Evolutionary conservation across 2,888 invertebrate species (phyloP), one percentile per base, ranked within the genome.

Genomic region (Xestia sexstrigata): DNA sequence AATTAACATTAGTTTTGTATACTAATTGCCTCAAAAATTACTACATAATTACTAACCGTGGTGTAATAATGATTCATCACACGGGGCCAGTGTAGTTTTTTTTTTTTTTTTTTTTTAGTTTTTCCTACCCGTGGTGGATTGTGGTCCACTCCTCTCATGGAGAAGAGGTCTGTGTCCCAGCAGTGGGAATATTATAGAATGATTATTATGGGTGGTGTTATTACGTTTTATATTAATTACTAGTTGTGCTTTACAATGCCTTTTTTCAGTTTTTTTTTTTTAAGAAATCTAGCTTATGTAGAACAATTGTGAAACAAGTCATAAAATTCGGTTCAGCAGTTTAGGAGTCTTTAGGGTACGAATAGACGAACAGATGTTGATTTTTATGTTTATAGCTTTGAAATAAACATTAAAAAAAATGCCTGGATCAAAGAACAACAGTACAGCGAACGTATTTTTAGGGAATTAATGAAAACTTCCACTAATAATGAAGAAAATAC

Each of bases 401-500:
- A 60, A 17, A 30, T 0, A 26, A 2, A 20, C 0, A n/a, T 30
- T 60, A 8, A 60, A 17, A 30, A 1, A 26, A 2, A 20, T 30
- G 17, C 30, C 60, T 60, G 17, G 52, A 77, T 26, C 30, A 26
- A n/a, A 0, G 15, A 52, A 63, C 5, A n/a, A 7, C 7, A n/a
- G 9, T 17, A 3, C 35, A 17, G 6, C 1, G 1, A 42, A 70
- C 49, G 11, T 2, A 9, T 45, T 9, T 52, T 23, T 11, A 9
- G 5, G 2, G 2, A 26, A 58, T 23, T 77, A 17, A 49, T 35
- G 30, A 47, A 26, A 26, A 30, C 23, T 65, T n/a, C 45, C 74
- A 60, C 60, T 74, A 66, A 75, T 69, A 74, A 79, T 70, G 13
- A 66, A 55, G 49, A 67, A 49, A 79, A 66, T 63, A 69, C 68